Evolutionary conservation across 2,888 invertebrate genomes (phyloP), one percentile per base, ranked within the genome.

Genomic region (Abrostola triplasia): DNA sequence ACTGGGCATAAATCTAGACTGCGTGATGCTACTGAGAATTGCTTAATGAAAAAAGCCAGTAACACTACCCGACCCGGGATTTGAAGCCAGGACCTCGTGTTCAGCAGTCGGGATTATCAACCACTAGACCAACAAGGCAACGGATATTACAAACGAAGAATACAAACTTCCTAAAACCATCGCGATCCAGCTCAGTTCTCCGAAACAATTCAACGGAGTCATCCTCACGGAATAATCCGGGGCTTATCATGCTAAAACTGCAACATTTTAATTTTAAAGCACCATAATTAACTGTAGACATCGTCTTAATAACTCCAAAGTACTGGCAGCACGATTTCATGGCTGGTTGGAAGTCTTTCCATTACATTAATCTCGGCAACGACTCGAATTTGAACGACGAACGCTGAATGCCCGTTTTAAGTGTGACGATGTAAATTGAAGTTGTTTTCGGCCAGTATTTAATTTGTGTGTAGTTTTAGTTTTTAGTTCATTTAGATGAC

Each of bases 311-410:
- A 73, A 54, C 58, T 51, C 24, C 9, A 13, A 54, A 67, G 70
- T 59, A 70, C 62, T 61, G 52, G 41, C 51, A 54, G 36, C 50
- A 60, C 60, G 63, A 71, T 76, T 76, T 72, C 75, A 75, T 55
- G 66, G 64, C 52, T 71, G 62, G 78, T 47, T 72, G 53, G 59
- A 48, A 58, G 54, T 47, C 52, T 71, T 76, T 68, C 68, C 68
- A 60, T 59, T 54, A 68, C 66, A 75, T 75, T 77, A 77, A 77
- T 75, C 59, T 47, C 53, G 58, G 60, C 52, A 63, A 65, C 68
- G 75, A 63, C 69, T 68, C 42, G 47, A 77, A 73, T 77, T 75
- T 58, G 55, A 63, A 64, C 68, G 58, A 61, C 68, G n/a, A 59
- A 56, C 51, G 52, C 59, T 60, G 55, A 52, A 70, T 52, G 37